Evolutionary conservation across 2,113 vertebrate genomes (phyloP).

Genomic region (Mesocricetus auratus): DNA sequence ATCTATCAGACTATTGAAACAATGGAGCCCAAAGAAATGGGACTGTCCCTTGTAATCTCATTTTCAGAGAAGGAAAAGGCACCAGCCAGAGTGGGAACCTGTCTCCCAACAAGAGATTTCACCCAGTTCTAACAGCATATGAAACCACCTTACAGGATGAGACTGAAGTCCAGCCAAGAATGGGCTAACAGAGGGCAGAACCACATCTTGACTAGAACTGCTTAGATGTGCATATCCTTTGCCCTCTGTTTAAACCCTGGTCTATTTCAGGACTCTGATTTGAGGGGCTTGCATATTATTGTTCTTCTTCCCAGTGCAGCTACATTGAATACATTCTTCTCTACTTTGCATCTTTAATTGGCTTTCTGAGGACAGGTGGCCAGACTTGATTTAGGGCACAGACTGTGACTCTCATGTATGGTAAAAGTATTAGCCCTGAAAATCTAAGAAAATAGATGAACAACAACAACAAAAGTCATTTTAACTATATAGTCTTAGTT

Average conservation of each 20-base stretch:
- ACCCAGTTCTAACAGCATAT: not conserved
- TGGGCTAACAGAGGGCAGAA: not conserved
- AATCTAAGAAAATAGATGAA: not conserved
- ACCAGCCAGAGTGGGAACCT: not conserved
- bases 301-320: not conserved
- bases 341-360: not conserved
- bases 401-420: not conserved
- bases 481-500: constrained; percentile 37
- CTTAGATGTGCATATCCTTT: not conserved
- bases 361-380: not conserved
- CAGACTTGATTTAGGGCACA: not conserved
- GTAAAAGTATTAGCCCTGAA: not conserved
- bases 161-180: not conserved
- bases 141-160: not conserved
- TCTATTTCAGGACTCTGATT: not conserved
- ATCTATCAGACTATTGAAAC: not conserved
- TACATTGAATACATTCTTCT: not conserved
- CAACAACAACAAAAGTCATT: constrained; percentile 2
- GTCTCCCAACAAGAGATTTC: not conserved
- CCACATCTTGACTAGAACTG: too few relatives aligned
- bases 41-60: not conserved
- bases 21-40: not conserved
- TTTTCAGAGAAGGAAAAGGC: not conserved
- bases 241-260: not conserved
- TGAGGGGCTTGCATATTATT: not conserved